Base-by-base conservation (phyloP, 92 coral and sea anemone species). In the Heliopora coerulea region DNA sequence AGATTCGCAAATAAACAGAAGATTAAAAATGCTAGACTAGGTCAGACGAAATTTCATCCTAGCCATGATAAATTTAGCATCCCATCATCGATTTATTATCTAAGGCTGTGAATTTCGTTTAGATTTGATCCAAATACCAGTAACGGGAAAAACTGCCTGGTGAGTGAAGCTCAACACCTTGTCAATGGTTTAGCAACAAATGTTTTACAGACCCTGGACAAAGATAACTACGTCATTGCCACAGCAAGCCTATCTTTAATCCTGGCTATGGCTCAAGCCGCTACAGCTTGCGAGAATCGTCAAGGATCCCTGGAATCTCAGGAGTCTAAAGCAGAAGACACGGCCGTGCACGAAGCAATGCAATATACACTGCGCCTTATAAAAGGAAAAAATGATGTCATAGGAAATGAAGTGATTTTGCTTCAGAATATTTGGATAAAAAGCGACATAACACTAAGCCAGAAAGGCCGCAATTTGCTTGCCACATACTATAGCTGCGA, bases 321-420 rank as follows among this genome's bases (percentile, higher is more conserved):
- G 39, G 39, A 67, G n/a, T 19, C 8, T 26, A 1, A 26, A 1
- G 29, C 50, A 0, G 54, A 52, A 10, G 62, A 31, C n/a, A 30
- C 14, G 18, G 11, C 15, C 31, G 15, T 34, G 32, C 75, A 68
- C 61, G 59, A 48, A 68, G 77, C 63, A 27, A 70, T 70, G 58
- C 52, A 70, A 54, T 70, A 28, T 21, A 17, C 32, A 41, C 63
- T 56, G 52, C 34, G 46, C 17, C 15, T 70, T 29, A 29, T 70
- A 7, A 49, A 54, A 33, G 77, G 77, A 18, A 70, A 70, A 35
- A 50, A 58, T 33, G 62, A 70, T 35, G 17, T 70, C 32, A 30
- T 37, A 0, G 77, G 77, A 5, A 70, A 70, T 25, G 77, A 70
- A 54, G 63, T 70, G 18, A 50, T 49, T n/a, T 49, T 70, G 26